phyloP scores from a whole-genome alignment of 2,888 invertebrate species.

The Ecliptopera silaceata region DNA sequence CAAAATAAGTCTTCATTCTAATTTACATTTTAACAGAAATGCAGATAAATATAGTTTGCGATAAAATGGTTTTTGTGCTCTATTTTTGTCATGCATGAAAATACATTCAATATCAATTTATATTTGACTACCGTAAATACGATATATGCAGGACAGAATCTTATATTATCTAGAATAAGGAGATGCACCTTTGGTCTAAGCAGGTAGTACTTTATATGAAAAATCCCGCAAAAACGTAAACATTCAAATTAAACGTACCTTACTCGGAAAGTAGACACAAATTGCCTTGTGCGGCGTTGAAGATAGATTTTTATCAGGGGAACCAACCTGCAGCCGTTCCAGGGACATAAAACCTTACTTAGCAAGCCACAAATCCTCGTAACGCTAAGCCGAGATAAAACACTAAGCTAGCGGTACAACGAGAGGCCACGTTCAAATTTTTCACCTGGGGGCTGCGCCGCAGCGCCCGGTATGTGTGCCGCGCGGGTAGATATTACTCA shows the following conservation, averaged over 20 bases:
- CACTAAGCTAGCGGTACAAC: conserved; percentile 76
- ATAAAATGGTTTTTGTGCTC: not conserved
- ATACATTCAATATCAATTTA: no score
- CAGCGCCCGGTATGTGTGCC: conserved; percentile 57
- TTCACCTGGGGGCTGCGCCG: conserved; percentile 70
- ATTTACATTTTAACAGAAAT: conserved; percentile 34
- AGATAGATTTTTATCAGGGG: conserved; percentile 72
- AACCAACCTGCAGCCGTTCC: conserved; percentile 72
- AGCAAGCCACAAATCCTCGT: conserved; percentile 82
- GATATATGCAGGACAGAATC: no score
- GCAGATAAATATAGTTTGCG: no score
- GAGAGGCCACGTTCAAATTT: conserved; percentile 74
- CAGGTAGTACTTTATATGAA: no score
- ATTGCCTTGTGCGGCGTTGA: conserved; percentile 47
- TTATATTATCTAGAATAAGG: no score
- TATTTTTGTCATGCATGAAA: no score
- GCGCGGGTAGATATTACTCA: conserved; percentile 73
- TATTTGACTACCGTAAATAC: no score
- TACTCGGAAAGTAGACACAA: conserved; percentile 32
- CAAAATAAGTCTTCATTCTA: conserved; percentile 31
- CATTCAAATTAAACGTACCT: conserved; percentile 2
- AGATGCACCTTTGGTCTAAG: no score
- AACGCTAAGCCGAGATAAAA: conserved; percentile 82
- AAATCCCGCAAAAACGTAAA: not conserved
- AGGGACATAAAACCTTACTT: conserved; percentile 81